Evolutionary conservation across 2,888 invertebrate species (phyloP).

Genomic region (Linnaemya tessellans): DNA sequence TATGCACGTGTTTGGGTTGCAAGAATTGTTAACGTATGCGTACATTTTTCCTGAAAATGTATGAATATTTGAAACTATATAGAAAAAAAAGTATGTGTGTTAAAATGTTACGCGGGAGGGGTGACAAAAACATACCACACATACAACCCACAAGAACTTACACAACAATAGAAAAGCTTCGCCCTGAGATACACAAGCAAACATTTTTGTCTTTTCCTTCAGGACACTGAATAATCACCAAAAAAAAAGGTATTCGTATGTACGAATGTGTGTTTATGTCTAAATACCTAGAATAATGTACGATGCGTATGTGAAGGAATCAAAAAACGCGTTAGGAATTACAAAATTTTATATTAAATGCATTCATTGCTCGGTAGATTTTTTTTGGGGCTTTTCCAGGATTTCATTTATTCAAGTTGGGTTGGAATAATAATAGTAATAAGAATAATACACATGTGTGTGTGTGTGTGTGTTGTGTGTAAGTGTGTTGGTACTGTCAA

Average conservation of each 20-base stretch:
- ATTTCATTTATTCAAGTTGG: slow-evolving; percentile 30
- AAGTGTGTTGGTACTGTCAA: slow-evolving; percentile 50
- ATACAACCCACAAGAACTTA: slow-evolving; percentile 5
- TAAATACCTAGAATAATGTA: neutral
- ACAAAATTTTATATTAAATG: slow-evolving; percentile 68
- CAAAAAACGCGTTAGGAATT: slow-evolving; percentile 68
- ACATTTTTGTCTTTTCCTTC: slow-evolving; percentile 25
- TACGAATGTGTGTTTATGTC: neutral
- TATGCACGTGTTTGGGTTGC: slow-evolving; percentile 11
- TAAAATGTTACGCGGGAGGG: slow-evolving; percentile 1
- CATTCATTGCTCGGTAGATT: slow-evolving; percentile 43
- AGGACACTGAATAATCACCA: slow-evolving; percentile 30
- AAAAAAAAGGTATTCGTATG: slow-evolving; percentile 11
- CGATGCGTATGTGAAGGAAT: slow-evolving; percentile 38
- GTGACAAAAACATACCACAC: slow-evolving; percentile 14
- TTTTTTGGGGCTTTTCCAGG: slow-evolving; percentile 11
- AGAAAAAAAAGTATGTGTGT: neutral
- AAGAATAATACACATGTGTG: slow-evolving; percentile 21
- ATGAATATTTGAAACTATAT: slow-evolving; percentile 52
- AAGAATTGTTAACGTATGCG: slow-evolving; percentile 24
- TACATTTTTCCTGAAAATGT: slow-evolving; percentile 33
- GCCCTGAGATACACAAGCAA: neutral
- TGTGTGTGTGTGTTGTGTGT: neutral
- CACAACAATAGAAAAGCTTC: slow-evolving; percentile 8
- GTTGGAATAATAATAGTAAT: slow-evolving; percentile 39